Evolutionary conservation across 2,888 invertebrate genomes (phyloP), one percentile per base, ranked within the genome.

Genomic region (Drosophila pullipes): DNA sequence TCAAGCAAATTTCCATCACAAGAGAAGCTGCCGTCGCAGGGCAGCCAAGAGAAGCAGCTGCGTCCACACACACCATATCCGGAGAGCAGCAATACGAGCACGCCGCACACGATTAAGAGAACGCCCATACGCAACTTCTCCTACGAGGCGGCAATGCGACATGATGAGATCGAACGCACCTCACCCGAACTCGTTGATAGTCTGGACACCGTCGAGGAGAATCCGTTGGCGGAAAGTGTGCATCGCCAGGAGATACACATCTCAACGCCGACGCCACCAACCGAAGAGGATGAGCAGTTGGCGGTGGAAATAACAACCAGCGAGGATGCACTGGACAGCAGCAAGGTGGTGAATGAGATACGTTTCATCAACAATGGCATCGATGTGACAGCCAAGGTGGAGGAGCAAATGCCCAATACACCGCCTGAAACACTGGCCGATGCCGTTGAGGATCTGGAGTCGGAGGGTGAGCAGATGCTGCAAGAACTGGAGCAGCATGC

Each of bases 291-390:
- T 54, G 93, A 93, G 67, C 90, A 92, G 55, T 69, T 93, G 41
- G 90, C 91, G 4, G 90, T 93, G 30, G 93, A 93, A 67, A 92
- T 93, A 37, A 91, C 91, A 13, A 92, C 92, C 33, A 90, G 77
- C 0, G 86, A 82, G n/a, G 92, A 93, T 79, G 83, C 88, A 3
- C 58, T 88, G 39, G 91, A 92, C 69, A 88, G 90, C 69, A 91
- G 91, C 7, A 84, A 91, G 30, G 78, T 92, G 9, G 81, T 92
- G 0, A 93, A 93, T 57, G 93, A 93, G 71, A 93, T 93, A 55
- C 91, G 93, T 3, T 93, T 93, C 59, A 93, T 93, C 16, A 93
- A 93, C 74, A 92, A 93, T 63, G 93, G 93, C 18, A 76, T 93
- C 49, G 93, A 93, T 86, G 93, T 93, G 4, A 93, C 93, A 0